These are phyloP conservation scores for Spinus olivaceus DNA, from an alignment of 2,797 vertebrate species.

Conservation along the genomic window DNA sequence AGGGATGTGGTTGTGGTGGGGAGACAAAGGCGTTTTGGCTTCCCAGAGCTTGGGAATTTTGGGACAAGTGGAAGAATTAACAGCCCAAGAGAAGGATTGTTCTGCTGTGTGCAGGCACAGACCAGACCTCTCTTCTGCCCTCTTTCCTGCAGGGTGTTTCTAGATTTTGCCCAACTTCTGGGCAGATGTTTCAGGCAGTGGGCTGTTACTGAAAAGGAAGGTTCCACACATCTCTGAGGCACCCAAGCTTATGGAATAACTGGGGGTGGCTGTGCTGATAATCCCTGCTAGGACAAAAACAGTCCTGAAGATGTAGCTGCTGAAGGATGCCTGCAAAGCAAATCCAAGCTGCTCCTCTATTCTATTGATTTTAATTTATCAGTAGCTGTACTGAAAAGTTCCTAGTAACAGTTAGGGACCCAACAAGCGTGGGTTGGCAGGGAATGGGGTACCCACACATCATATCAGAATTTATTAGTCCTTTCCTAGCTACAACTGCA, in stretches of 20 bases:
- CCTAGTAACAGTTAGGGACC: too few species aligned
- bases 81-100: too few species aligned
- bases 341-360: background rate
- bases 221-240: background rate
- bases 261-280: background rate
- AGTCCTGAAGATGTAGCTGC: background rate
- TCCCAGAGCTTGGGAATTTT: background rate
- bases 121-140: too few species aligned
- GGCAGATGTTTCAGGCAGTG: background rate
- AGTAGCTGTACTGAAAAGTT: too few species aligned
- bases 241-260: background rate
- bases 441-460: background rate
- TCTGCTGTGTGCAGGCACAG: too few species aligned
- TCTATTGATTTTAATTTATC: too few species aligned
- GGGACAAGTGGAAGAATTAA: background rate
- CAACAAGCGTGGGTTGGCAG: accelerated
- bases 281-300: background rate
- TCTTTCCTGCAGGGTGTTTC: background rate
- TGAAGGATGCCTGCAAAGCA: background rate
- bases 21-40: accelerated
- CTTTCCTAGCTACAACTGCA: background rate
- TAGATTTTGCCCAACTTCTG: background rate
- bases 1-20: background rate
- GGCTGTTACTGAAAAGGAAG: background rate
- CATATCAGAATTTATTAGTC: background rate